phyloP scores from a whole-genome alignment of 2,888 invertebrate genomes.

The Corbicula japonica region DNA sequence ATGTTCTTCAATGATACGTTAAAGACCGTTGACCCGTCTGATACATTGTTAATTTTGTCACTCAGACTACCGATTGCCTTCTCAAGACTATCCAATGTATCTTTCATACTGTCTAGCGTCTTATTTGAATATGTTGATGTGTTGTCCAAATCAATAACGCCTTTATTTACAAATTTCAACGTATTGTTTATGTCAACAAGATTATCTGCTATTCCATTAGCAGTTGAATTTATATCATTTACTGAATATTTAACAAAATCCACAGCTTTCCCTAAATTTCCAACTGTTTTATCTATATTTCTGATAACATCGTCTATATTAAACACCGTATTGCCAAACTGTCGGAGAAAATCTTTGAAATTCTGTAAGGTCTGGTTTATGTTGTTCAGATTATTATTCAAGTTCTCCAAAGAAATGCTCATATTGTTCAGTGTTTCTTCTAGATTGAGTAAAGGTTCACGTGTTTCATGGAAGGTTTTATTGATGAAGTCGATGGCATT shows the following conservation, averaged over 20 bases:
- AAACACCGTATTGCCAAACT: conserved; percentile 54
- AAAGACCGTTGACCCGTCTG: conserved; percentile 35
- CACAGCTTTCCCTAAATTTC: conserved; percentile 47
- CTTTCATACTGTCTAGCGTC: conserved; percentile 58
- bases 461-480: conserved; percentile 53
- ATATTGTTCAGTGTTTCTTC: conserved; percentile 54
- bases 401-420: conserved; percentile 54
- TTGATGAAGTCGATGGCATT: conserved; percentile 63
- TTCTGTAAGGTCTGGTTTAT: conserved; percentile 54
- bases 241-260: conserved; percentile 46
- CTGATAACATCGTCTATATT: conserved; percentile 57
- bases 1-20: conserved; percentile 57
- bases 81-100: conserved; percentile 52
- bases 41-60: conserved; percentile 41
- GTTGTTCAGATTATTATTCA: conserved; percentile 55
- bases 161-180: conserved; percentile 45
- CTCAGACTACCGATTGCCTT: conserved; percentile 33
- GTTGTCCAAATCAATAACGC: conserved; percentile 49
- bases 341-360: conserved; percentile 52
- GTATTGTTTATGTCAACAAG: conserved; percentile 34
- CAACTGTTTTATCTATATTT: conserved; percentile 53
- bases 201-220: conserved; percentile 30
- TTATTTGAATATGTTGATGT: conserved; percentile 54
- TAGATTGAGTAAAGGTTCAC: conserved; percentile 48
- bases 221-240: conserved; percentile 51